Evolutionary conservation across 2,888 invertebrate genomes (phyloP), one percentile per base, ranked within the genome.

Genomic region (Blastobasis lacticolella): DNA sequence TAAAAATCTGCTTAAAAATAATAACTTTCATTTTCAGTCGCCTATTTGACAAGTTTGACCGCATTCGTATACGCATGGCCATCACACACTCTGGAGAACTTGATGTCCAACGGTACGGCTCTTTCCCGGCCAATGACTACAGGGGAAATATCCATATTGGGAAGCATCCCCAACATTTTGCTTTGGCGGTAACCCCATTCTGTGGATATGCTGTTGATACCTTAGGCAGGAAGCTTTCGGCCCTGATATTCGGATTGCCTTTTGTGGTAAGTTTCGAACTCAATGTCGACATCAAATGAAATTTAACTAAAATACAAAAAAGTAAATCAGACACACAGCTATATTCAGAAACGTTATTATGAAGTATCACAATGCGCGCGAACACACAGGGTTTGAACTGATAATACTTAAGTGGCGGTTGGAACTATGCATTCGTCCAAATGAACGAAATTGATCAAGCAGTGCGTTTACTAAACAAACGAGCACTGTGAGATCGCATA

Each of bases 61-160:
- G 87, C 86, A 0, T 76, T 81, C 47, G 59, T 84, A 4, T 69
- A 70, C 53, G 78, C 85, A 0, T 87, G 87, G 87, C 86, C 87
- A 0, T 87, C 87, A 0, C 80, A 75, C 54, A 85, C 82, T 0
- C 62, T 78, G n/a, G 73, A 67, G 4, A 69, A 72, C 48, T 86
- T 86, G 55, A 58, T 53, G 5, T 81, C 86, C 2, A 86, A 87
- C 52, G 65, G 63, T 6, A 86, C 87, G 0, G 71, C 81, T 0
- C 63, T 87, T 8, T 66, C 72, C 0, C 53, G 60, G 3, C 78
- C 80, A 0, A 83, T 87, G 82, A 62, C 75, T 0, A 59, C 76
- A 0, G 51, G 74, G 7, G 68, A 87, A n/a, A 57, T 78, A 1
- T 83, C 85, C 0, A 55, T 86, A n/a, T 52, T 87, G 51, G 86